These are phyloP conservation scores for Gorsachius goisagi DNA, from an alignment of 2,113 vertebrate species.

Conservation along the genomic window DNA sequence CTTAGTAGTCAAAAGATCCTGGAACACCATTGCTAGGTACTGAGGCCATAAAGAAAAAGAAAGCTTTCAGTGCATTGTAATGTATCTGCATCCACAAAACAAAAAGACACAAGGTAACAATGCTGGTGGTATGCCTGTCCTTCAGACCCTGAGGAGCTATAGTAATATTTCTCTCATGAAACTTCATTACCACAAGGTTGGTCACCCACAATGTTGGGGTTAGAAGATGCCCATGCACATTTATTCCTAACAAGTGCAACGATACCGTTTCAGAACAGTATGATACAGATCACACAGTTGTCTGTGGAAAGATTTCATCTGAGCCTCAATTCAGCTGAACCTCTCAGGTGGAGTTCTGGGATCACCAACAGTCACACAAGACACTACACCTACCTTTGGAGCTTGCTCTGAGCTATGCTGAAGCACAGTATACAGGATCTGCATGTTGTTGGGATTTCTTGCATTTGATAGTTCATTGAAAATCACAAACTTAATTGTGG, in stretches of 20 bases:
- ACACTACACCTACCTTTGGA: slow-evolving; percentile 82
- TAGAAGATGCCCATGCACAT: neutral
- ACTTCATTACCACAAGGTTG: neutral
- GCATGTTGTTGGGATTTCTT: slow-evolving; percentile 98
- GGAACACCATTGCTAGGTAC: slow-evolving; percentile 99
- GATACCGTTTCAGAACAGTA: neutral
- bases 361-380: neutral
- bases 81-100: neutral
- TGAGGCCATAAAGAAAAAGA: slow-evolving; percentile 39
- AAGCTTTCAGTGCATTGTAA: neutral
- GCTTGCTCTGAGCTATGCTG: slow-evolving; percentile 95
- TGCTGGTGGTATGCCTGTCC: neutral
- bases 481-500: slow-evolving; percentile 95
- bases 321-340: neutral
- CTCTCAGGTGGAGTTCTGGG: neutral
- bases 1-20: slow-evolving; percentile 94
- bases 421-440: slow-evolving; percentile 91
- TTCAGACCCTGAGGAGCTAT: neutral
- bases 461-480: slow-evolving; percentile 97
- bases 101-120: neutral
- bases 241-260: neutral
- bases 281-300: neutral
- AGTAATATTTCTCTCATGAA: fast-evolving
- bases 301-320: neutral
- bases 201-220: neutral